Conservation (phyloP, 2,797 vertebrate species). For the Pampus argenteus region DNA sequence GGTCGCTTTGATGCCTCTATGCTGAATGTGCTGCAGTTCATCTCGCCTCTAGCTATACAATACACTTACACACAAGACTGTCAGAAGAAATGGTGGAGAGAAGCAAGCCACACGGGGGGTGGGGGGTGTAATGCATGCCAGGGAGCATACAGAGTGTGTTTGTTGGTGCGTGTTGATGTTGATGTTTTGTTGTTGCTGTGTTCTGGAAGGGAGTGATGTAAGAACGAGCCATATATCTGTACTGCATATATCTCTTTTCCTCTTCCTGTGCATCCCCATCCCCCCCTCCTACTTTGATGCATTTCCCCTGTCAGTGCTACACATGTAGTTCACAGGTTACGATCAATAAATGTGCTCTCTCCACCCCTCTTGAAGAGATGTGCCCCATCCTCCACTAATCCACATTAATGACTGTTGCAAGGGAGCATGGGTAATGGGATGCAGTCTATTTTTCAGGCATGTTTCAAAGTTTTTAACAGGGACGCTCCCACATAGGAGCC, state of each 20-base stretch:
- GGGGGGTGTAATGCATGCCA: slow-evolving; percentile 31
- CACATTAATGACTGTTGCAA: slow-evolving; percentile 49
- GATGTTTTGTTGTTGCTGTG: slow-evolving; percentile 25
- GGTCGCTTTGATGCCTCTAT: slow-evolving; percentile 71
- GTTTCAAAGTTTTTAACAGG: slow-evolving; percentile 65
- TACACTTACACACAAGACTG: slow-evolving; percentile 49
- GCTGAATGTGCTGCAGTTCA: slow-evolving; percentile 55
- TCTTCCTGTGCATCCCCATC: slow-evolving; percentile 3
- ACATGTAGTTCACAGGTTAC: slow-evolving; percentile 81
- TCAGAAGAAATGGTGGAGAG: slow-evolving; percentile 52
- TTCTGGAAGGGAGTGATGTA: slow-evolving; percentile 44
- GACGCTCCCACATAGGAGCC: slow-evolving; percentile 47
- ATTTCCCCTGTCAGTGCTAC: slow-evolving; percentile 68
- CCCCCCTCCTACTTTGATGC: slow-evolving; percentile 43
- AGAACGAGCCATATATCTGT: slow-evolving; percentile 47
- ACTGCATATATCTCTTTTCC: slow-evolving; percentile 18
- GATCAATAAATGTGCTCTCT: slow-evolving; percentile 75
- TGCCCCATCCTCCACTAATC: slow-evolving; percentile 47
- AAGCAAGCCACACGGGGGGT: slow-evolving; percentile 31
- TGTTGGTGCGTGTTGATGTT: slow-evolving; percentile 21
- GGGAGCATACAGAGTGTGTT: slow-evolving; percentile 4
- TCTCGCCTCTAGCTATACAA: slow-evolving; percentile 73
- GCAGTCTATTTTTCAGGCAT: slow-evolving; percentile 52
- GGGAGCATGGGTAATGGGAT: slow-evolving; percentile 58
- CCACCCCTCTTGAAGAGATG: slow-evolving; percentile 47